Percentiles rank a stretch among this genome's conserved stretches.
Conservation (phyloP, 2,113 vertebrate species). For the Bathybates hornii region DNA sequence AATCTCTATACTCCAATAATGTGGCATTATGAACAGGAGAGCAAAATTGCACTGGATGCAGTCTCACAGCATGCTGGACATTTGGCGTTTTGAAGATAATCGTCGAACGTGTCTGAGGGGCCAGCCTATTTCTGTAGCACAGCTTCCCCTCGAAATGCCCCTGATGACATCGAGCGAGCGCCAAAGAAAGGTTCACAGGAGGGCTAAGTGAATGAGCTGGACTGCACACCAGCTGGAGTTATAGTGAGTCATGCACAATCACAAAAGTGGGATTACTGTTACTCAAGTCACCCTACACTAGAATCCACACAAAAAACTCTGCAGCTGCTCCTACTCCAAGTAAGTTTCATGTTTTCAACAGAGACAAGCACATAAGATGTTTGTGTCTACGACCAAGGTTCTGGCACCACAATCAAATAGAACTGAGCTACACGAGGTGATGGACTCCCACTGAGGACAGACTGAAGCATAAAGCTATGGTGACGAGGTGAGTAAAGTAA, state of each 20-base stretch:
- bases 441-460: neutral
- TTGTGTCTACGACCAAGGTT: neutral
- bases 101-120: neutral
- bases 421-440: neutral
- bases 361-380: neutral
- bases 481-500: neutral
- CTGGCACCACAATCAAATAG: neutral
- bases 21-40: neutral
- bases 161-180: neutral
- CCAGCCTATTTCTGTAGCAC: neutral
- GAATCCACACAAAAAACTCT: neutral
- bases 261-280: slow-evolving; percentile 15
- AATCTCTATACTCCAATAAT: neutral
- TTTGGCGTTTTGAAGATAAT: slow-evolving; percentile 45
- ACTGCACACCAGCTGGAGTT: neutral
- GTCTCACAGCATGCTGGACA: neutral
- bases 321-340: neutral
- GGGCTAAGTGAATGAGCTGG: slow-evolving; percentile 1
- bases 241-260: neutral
- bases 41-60: neutral
- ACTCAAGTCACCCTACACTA: neutral
- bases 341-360: neutral
- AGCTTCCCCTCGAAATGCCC: neutral
- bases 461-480: neutral
- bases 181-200: slow-evolving; percentile 8